Evolutionary conservation across 2,797 vertebrate species (phyloP).

Genomic region (Potorous gilbertii): DNA sequence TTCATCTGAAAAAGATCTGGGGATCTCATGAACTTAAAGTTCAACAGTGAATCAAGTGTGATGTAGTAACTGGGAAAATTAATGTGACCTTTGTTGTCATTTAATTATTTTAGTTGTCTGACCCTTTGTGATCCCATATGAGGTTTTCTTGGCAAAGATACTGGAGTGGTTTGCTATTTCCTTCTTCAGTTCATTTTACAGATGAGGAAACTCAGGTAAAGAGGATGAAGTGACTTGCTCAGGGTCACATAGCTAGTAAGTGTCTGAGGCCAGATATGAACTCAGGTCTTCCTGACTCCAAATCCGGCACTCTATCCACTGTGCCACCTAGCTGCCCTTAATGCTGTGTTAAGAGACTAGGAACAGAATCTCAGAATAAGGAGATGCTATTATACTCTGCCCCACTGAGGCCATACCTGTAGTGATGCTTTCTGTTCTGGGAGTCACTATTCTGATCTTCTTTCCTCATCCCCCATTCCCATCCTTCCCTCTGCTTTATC

Average conservation of each 20-base stretch:
- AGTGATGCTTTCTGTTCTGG: neutral
- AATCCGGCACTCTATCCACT: neutral
- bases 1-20: neutral
- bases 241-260: neutral
- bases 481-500: neutral
- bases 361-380: neutral
- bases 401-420: neutral
- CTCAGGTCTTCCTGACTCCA: neutral
- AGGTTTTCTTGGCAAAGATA: no score
- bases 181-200: neutral
- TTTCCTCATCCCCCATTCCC: neutral
- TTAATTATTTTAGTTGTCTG: neutral
- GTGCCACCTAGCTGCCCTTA: neutral
- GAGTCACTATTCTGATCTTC: neutral
- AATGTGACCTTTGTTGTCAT: neutral
- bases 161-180: neutral
- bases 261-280: neutral
- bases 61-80: neutral
- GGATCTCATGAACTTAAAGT: neutral
- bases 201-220: neutral
- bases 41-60: neutral
- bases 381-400: neutral
- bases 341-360: neutral
- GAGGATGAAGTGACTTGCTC: neutral
- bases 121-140: neutral